phyloP scores from a whole-genome alignment of 2,113 vertebrate species.

The Chamaea fasciata region DNA sequence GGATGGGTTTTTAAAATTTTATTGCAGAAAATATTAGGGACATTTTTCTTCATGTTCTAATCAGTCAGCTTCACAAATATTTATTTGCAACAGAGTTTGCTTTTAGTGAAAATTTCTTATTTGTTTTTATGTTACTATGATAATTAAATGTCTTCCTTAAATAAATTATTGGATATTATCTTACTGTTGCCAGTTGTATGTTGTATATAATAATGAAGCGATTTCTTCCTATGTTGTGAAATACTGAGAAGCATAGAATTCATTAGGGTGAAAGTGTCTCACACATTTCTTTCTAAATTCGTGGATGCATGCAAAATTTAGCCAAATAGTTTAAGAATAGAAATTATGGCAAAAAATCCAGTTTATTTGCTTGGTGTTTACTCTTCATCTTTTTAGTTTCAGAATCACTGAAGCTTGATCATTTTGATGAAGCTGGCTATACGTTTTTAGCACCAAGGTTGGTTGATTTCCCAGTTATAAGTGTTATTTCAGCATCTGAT shows the following conservation, averaged over 20 bases:
- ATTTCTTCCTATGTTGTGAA: background rate
- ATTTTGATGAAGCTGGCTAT: slow-evolving; percentile 88
- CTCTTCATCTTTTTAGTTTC: slow-evolving; percentile 75
- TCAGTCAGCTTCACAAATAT: background rate
- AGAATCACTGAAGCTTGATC: slow-evolving; percentile 82
- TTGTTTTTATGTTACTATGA: background rate
- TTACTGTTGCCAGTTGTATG: background rate
- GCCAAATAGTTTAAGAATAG: background rate
- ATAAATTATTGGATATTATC: background rate
- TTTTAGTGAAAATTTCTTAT: background rate
- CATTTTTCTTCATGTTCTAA: background rate
- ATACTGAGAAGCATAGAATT: background rate
- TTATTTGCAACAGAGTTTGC: background rate
- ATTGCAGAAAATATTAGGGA: background rate
- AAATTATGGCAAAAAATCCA: background rate
- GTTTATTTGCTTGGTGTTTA: background rate
- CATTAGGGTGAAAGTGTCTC: background rate
- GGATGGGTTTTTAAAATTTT: background rate
- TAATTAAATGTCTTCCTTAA: background rate
- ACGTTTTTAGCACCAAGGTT: slow-evolving; percentile 94
- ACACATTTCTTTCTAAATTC: background rate
- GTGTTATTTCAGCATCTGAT: background rate
- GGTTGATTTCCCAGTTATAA: slow-evolving; percentile 44
- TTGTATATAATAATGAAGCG: background rate
- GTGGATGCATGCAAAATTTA: background rate